Conservation (phyloP, 1,140 invertebrate species). For the Grapholita molesta region DNA sequence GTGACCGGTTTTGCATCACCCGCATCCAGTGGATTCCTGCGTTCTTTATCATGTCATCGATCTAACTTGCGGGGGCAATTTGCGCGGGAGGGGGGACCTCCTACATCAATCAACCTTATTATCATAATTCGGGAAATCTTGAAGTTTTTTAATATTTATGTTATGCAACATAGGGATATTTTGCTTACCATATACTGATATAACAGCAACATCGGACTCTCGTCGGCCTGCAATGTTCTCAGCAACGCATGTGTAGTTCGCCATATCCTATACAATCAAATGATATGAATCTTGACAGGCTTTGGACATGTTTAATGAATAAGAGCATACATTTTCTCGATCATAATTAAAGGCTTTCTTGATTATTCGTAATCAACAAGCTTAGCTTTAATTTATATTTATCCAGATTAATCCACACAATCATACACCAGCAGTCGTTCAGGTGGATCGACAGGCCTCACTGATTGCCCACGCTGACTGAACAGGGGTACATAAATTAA, state of each 20-base stretch:
- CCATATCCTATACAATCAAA: slow-evolving; percentile 84
- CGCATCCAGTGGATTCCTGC: no score
- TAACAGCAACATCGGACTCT: slow-evolving; percentile 89
- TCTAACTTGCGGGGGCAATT: no score
- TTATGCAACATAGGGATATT: no score
- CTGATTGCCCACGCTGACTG: not conserved
- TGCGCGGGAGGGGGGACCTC: no score
- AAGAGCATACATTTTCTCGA: no score
- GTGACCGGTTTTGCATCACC: no score
- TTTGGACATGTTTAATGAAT: no score
- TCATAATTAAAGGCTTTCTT: not conserved
- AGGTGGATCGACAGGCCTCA: slow-evolving; percentile 9
- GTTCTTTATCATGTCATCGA: no score
- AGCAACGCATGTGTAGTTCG: slow-evolving; percentile 97
- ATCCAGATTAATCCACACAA: not conserved
- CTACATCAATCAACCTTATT: no score
- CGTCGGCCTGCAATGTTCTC: slow-evolving; percentile 94
- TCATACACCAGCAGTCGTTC: not conserved
- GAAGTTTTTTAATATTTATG: no score
- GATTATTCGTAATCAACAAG: not conserved
- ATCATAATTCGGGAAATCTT: no score
- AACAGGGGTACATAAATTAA: slow-evolving; percentile 15
- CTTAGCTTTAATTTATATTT: not conserved
- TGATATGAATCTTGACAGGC: not conserved
- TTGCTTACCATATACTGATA: slow-evolving; percentile 96